These are phyloP conservation scores for Lepisosteus oculatus DNA, from an alignment of 2,113 vertebrate species.

Conservation along the genomic window DNA sequence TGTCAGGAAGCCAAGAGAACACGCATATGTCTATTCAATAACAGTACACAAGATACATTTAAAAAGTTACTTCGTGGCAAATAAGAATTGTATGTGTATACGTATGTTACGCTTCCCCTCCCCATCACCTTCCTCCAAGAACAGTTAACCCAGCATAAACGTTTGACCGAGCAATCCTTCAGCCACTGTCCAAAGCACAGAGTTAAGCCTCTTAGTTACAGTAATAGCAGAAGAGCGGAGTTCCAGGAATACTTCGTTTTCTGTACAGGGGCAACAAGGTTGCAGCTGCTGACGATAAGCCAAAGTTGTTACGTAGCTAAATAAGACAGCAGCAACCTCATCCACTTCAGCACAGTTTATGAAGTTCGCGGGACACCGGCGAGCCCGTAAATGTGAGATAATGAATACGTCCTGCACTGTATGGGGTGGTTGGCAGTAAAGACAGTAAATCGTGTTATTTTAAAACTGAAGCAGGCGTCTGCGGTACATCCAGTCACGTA, in stretches of 20 bases:
- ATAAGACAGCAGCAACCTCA: background rate
- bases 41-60: too few relatives aligned
- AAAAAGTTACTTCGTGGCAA: too few relatives aligned
- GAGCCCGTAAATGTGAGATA: background rate
- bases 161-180: background rate
- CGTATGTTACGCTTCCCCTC: too few relatives aligned
- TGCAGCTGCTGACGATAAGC: background rate
- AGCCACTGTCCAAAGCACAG: background rate
- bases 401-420: background rate
- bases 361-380: too few relatives aligned
- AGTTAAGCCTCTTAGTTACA: constrained; percentile 10
- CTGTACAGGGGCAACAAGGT: background rate
- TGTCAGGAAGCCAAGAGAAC: too few relatives aligned
- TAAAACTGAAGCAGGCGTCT: too few relatives aligned
- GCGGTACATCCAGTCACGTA: too few relatives aligned
- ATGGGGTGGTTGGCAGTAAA: background rate
- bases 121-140: too few relatives aligned
- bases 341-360: background rate
- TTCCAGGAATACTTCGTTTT: constrained; percentile 2
- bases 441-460: background rate
- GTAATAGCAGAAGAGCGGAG: background rate
- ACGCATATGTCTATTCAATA: too few relatives aligned
- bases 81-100: too few relatives aligned
- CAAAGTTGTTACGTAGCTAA: background rate
- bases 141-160: background rate